Evolutionary conservation across 1,140 invertebrate genomes (phyloP), one percentile per base, ranked within the genome.

Genomic region (Notospermus geniculatus): DNA sequence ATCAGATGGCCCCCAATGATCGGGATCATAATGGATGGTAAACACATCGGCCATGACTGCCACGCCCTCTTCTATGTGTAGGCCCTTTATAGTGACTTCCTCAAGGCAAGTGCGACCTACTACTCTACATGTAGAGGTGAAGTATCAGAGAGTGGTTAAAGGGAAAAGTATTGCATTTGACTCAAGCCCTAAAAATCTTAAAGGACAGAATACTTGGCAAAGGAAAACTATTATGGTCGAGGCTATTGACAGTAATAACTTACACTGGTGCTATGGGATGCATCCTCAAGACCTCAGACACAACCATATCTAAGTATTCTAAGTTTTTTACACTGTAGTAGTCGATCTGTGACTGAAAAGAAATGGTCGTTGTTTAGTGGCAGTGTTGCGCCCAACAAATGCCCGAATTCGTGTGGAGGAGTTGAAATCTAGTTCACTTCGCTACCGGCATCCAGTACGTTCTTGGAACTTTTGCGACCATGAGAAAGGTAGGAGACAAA

Each of bases 231-330:
- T n/a, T n/a, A n/a, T n/a, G n/a, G n/a, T n/a, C n/a, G 4, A 15
- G 4, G 15, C 32, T 15, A 15, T 36, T 36, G 5, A 36, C 15
- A 15, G 32, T 15, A 11, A 17, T 22, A 59, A 71, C 71, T 73
- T 71, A 79, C 76, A 73, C 59, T 1, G 73, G 72, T 11, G 73
- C 77, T 9, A 76, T 80, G 0, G 78, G 78, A 39, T 77, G 77
- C 23, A 76, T 45, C 27, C 78, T 52, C 53, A 75, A 74, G 1
- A 74, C 71, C 68, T 80, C 78, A 52, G 74, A 69, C 57, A 80
- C 68, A 1, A 78, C 73, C 68, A 68, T 73, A 57, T 80, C 76
- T 28, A 78, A 71, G 54, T 74, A 78, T 11, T 66, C 62, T 55
- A 80, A 60, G 15, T 74, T 62, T 41, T 72, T 64, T 11, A 80